Conservation (phyloP, 2,888 invertebrate genomes). For the Leptopterna dolabrata region DNA sequence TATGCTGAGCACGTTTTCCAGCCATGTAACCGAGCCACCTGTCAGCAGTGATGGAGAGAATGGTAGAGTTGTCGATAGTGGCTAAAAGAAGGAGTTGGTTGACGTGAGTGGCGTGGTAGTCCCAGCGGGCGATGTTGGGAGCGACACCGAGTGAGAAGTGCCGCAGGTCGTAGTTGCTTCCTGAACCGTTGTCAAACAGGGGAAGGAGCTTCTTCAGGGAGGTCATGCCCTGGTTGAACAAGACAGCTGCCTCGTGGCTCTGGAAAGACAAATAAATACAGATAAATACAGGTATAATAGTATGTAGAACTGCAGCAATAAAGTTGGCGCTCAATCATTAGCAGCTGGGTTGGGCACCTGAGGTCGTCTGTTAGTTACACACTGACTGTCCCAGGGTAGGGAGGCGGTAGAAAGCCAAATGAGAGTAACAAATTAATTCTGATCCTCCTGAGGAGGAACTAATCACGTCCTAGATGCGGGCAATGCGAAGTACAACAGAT, state of each 20-base stretch:
- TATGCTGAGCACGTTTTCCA: constrained; percentile 94
- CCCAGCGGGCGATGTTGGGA: constrained; percentile 97
- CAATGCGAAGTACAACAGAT: no score
- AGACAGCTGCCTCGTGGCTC: constrained; percentile 77
- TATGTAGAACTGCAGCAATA: no score
- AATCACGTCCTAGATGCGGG: no score
- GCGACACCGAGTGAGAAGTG: constrained; percentile 91
- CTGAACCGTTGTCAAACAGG: constrained; percentile 94
- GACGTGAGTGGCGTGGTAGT: constrained; percentile 98
- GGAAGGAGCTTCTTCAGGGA: constrained; percentile 89
- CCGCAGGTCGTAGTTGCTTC: constrained; percentile 89
- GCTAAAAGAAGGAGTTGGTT: constrained; percentile 91
- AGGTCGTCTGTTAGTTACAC: no score
- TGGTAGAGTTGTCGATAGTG: constrained; percentile 84
- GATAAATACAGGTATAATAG: no score
- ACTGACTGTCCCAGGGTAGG: no score
- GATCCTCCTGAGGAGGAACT: no score
- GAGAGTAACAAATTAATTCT: no score
- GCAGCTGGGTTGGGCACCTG: no score
- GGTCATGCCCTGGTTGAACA: constrained; percentile 86
- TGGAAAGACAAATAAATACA: constrained; percentile 64
- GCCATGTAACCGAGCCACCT: constrained; percentile 96
- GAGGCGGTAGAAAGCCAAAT: no score
- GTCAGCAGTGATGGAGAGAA: constrained; percentile 85
- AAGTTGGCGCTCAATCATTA: no score